Base-by-base conservation (phyloP, 2,113 vertebrate species). In the Phalacrocorax aristotelis region DNA sequence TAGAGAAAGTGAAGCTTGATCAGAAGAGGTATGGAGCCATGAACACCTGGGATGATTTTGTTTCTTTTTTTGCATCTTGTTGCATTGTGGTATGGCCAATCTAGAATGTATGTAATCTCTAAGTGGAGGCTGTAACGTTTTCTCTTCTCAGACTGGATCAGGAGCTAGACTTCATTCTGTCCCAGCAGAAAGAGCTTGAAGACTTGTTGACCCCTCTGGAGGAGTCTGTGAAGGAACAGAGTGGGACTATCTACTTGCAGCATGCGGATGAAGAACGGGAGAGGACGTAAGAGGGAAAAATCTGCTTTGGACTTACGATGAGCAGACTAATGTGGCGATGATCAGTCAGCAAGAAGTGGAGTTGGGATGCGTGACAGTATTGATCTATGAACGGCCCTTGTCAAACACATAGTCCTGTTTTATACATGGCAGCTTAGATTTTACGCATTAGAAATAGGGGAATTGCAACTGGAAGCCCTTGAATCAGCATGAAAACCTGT, bases 1-100 rank as follows among this genome's bases (percentile, higher is more conserved):
- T 99, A 90, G 99, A 99, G 98, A 99, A 99, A 91, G 99, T 99
- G 92, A 99, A 99, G 96, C 97, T 99, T 93, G 99, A 99, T 95
- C 99, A 99, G 97, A 99, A 98, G 97, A 98, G 99, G 98, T 98
- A 94, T 1, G 91, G 34, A 10, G 12, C 27, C 19, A 1, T 6
- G 71, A 36, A 15, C 5, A 0, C 14, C 4, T 36, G 69, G 15
- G 40, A 25, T 25, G 6, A 11, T 49, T 70, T 46, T 2, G 4
- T 16, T 26, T 42, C 27, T 36, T 13, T 25, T 25, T 57, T 62
- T 88, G 44, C 65, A 1, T n/a, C 32, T 9, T 62, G 15, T 32
- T 25, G 32, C 5, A 3, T 10, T 61, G 20, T 20, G 5, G 30
- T 25, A 8, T 10, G 61, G 13, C 42, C 44, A 61, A 34, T 25